Percentiles rank a stretch among this genome's conserved stretches.
These are phyloP conservation scores for Pterobdella sp. DNA, from an alignment of 2,888 invertebrate species.

Conservation along the genomic window DNA sequence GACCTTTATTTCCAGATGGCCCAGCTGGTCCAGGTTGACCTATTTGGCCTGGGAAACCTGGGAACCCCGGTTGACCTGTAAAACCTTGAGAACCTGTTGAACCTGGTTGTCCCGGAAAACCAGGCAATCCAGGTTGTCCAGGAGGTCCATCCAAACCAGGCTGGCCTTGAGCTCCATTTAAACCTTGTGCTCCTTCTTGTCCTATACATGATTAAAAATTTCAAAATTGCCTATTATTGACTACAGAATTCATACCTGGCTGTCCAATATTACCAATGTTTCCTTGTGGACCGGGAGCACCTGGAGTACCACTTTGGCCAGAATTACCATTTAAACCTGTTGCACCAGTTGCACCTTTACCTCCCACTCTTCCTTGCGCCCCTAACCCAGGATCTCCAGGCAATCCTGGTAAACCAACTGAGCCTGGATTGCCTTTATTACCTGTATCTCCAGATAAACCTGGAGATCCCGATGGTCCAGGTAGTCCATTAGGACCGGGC, in stretches of 20 bases:
- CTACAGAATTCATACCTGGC: neutral
- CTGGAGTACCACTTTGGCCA: slow-evolving; percentile 28
- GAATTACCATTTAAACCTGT: slow-evolving; percentile 23
- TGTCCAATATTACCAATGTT: slow-evolving; percentile 16
- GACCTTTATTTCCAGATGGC: slow-evolving; percentile 32
- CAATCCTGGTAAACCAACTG: slow-evolving; percentile 20
- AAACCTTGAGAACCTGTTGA: slow-evolving; percentile 28
- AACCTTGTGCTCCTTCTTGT: neutral
- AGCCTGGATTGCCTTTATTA: slow-evolving; percentile 27
- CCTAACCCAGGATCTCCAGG: slow-evolving; percentile 25
- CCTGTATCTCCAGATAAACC: slow-evolving; percentile 26
- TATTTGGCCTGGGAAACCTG: slow-evolving; percentile 14
- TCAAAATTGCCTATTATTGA: neutral
- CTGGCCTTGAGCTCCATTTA: slow-evolving; percentile 26
- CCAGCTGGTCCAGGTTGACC: slow-evolving; percentile 35
- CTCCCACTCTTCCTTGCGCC: slow-evolving; percentile 26
- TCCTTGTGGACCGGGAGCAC: slow-evolving; percentile 14
- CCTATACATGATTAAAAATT: neutral
- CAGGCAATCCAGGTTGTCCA: neutral
- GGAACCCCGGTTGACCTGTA: slow-evolving; percentile 15
- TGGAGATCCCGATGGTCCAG: slow-evolving; percentile 31
- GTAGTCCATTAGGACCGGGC: slow-evolving; percentile 31
- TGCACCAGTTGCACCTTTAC: slow-evolving; percentile 26
- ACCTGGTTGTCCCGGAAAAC: slow-evolving; percentile 23
- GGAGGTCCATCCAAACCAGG: slow-evolving; percentile 16